These are phyloP conservation scores for Genyomyrus donnyi DNA, from an alignment of 2,113 vertebrate species.

Conservation along the genomic window DNA sequence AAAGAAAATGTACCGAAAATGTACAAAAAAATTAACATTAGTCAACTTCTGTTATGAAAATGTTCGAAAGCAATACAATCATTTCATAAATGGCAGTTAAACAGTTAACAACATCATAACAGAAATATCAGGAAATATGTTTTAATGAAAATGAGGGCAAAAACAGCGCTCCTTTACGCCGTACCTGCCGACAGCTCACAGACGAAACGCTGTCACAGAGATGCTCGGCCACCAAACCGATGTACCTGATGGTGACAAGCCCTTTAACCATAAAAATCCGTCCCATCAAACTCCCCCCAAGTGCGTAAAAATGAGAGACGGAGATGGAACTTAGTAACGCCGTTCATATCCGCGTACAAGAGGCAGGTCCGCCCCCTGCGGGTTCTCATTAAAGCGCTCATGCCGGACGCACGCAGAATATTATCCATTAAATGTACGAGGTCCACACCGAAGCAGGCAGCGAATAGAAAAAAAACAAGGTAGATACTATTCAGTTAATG, in stretches of 20 bases:
- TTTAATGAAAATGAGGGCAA: neutral
- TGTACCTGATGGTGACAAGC: neutral
- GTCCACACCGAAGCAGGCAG: neutral
- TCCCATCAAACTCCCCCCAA: neutral
- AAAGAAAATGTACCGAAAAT: neutral
- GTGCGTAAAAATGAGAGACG: neutral
- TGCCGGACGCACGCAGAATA: neutral
- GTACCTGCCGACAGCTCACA: neutral
- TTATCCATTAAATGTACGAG: neutral
- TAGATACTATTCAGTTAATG: no score
- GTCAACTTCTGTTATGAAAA: neutral
- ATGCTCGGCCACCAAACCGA: neutral
- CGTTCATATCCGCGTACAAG: neutral
- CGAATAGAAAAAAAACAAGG: neutral
- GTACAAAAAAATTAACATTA: neutral
- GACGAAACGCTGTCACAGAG: neutral
- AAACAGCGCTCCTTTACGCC: neutral
- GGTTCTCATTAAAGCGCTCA: neutral
- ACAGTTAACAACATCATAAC: neutral
- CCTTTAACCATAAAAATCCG: neutral
- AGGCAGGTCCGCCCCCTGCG: neutral
- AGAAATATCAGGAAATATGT: neutral
- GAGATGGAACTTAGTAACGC: neutral
- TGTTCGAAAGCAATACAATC: neutral
- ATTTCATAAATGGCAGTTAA: neutral